Evolutionary conservation across 2,888 invertebrate species (phyloP).

Genomic region (Entomobrya proxima): DNA sequence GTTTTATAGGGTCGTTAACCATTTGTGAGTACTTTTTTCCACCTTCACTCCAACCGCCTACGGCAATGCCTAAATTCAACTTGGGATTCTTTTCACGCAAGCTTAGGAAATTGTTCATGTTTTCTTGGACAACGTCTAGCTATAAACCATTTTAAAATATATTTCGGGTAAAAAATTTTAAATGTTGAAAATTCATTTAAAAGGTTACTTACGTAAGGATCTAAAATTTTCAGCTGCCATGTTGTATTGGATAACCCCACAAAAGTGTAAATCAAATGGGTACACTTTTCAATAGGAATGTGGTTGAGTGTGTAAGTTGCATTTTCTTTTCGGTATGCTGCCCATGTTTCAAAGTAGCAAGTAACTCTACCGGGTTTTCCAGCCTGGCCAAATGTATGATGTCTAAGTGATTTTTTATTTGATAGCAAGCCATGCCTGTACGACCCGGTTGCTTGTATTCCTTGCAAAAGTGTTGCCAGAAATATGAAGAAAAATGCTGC

Average conservation of each 20-base stretch:
- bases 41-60: conserved; percentile 76
- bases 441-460: no score
- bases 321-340: background rate
- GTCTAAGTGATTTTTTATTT: background rate
- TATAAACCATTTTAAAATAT: conserved; percentile 3
- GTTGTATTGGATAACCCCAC: background rate
- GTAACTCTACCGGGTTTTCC: background rate
- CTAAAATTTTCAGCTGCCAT: background rate
- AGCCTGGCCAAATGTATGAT: background rate
- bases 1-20: conserved; percentile 66
- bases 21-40: conserved; percentile 73
- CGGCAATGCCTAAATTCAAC: conserved; percentile 76
- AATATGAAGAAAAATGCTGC: no score
- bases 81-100: conserved; percentile 76
- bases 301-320: background rate
- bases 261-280: background rate
- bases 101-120: conserved; percentile 76
- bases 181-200: conserved; percentile 34
- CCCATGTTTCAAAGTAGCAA: background rate
- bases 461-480: no score
- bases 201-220: conserved; percentile 61
- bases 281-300: background rate
- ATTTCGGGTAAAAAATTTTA: background rate
- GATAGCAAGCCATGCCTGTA: no score
- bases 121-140: conserved; percentile 74